Base-by-base conservation (phyloP, 1,140 invertebrate species). In the Caerostris darwini region DNA sequence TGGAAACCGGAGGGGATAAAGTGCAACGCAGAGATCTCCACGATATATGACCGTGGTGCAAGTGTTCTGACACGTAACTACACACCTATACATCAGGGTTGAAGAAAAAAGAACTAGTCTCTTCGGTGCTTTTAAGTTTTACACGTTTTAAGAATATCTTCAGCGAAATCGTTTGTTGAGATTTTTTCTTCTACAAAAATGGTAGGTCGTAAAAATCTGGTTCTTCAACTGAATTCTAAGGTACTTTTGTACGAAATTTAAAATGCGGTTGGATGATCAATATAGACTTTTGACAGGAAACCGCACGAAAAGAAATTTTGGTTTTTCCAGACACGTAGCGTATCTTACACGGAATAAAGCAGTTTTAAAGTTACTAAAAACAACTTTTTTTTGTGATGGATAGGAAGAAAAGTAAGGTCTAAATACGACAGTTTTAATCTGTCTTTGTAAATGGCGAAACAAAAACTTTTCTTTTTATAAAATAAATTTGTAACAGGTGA, bases 101-200 rank as follows among this genome's bases (percentile, higher is more conserved):
- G 34, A 8, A 77, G 19, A 12, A 53, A 77, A 77, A 77, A 77
- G 17, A 19, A 69, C 71, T 50, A 14, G 71, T 77, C 71, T 77
- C 71, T 77, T 77, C 50, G 71, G 71, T 77, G 50, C 71, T 77
- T 77, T 77, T 77, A 77, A 77, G 71, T 77, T 77, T 77, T 77
- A 77, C 71, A 77, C 71, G 71, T 77, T 77, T 77, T 77, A 77
- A 77, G 71, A 77, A 77, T 77, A 50, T 77, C 71, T 77, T 10
- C 34, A 12, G 10, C 5, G 71, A 77, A 77, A 77, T 34, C 10
- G 50, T 77, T 77, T 77, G 71, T 34, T 77, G 10, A 12, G 71
- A 77, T 34, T 77, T n/a, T n/a, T 53, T 77, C 50, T 77, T 34
- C 34, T 34, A 34, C 53, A 77, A 77, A 77, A 77, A 77, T 77